phyloP scores from a whole-genome alignment of 2,888 invertebrate genomes.

The Meteorus colon region DNA sequence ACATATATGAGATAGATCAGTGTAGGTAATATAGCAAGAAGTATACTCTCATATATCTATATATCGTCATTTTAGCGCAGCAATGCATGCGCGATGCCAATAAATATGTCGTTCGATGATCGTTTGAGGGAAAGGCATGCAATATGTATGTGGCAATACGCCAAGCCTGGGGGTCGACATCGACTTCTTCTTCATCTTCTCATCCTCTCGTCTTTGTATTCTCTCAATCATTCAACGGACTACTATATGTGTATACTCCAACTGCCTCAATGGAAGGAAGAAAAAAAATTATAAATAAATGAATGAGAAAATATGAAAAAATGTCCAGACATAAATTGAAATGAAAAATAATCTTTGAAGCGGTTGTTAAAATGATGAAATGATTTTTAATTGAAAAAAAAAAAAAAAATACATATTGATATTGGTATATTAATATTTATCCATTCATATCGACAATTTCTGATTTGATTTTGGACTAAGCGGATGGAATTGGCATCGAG shows the following conservation, averaged over 20 bases:
- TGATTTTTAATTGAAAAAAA: neutral
- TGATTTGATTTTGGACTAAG: constrained; percentile 63
- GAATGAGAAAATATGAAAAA: neutral
- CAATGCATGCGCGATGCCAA: constrained; percentile 65
- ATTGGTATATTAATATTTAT: constrained; percentile 36
- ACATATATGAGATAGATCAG: neutral
- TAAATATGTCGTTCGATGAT: constrained; percentile 65
- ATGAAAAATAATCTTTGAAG: too few species aligned
- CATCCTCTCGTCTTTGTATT: neutral
- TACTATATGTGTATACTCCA: neutral
- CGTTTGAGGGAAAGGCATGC: constrained; percentile 60
- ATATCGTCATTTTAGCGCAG: constrained; percentile 47
- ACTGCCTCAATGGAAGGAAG: neutral
- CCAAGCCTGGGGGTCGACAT: constrained; percentile 40
- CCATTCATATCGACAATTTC: constrained; percentile 61
- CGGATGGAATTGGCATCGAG: constrained; percentile 62
- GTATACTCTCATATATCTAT: constrained; percentile 27
- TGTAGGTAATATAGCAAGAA: neutral
- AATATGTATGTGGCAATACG: constrained; percentile 65
- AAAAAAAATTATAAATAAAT: neutral
- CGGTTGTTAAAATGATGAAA: neutral
- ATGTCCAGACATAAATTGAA: neutral
- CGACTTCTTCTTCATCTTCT: constrained; percentile 37
- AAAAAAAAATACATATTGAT: neutral
- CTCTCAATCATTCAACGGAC: neutral